Percentiles rank a stretch among this genome's conserved stretches.
Evolutionary conservation across 2,113 vertebrate species (phyloP).

Genomic region (Brevimyrus niger): DNA sequence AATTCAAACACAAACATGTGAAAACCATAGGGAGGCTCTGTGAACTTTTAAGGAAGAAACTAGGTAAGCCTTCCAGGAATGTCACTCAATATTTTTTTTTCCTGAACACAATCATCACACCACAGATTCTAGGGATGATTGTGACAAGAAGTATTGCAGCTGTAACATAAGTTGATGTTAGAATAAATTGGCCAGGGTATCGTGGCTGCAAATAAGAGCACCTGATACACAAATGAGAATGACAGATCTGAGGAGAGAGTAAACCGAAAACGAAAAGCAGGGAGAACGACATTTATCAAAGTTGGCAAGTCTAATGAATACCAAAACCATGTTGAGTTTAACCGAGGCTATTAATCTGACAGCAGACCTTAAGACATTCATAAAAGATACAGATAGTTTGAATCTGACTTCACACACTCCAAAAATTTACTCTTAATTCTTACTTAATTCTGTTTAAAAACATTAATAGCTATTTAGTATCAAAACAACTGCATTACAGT

Average conservation of each 20-base stretch:
- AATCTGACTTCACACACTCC: background rate
- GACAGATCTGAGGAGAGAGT: background rate
- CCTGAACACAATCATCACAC: background rate
- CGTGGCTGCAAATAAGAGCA: background rate
- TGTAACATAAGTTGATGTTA: background rate
- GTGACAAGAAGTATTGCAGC: background rate
- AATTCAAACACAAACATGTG: background rate
- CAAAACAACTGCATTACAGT: background rate
- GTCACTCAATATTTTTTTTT: background rate
- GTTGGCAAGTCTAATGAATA: background rate
- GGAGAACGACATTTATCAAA: background rate
- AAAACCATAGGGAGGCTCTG: background rate
- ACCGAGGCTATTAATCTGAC: background rate
- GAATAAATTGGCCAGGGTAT: background rate
- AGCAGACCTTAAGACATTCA: background rate
- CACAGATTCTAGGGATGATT: background rate
- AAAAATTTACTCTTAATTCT: background rate
- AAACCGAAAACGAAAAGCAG: background rate
- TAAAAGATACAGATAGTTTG: background rate
- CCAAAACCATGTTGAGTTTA: background rate
- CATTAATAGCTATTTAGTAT: background rate
- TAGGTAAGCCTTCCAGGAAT: background rate
- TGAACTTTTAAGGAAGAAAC: background rate
- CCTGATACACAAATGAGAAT: background rate
- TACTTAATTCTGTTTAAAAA: background rate